phyloP scores from a whole-genome alignment of 1,140 invertebrate species.

The Brachionus calyciflorus region DNA sequence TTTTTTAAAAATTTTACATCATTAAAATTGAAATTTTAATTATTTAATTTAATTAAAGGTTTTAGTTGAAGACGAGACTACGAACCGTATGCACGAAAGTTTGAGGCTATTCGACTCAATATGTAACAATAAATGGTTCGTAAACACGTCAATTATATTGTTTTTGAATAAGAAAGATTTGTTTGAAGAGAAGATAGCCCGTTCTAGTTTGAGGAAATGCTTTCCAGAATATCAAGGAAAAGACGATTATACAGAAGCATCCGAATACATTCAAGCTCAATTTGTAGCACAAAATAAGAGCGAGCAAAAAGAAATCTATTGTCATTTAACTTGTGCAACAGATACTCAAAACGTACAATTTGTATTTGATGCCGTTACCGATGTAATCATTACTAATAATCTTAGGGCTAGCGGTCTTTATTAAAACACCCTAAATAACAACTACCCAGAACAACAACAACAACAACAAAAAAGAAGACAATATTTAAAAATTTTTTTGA shows the following conservation, averaged over 20 bases:
- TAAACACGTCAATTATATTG: conserved; percentile 50
- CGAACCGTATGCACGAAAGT: conserved; percentile 50
- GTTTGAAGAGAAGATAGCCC: conserved; percentile 50
- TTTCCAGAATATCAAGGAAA: conserved; percentile 48
- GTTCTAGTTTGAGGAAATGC: conserved; percentile 48
- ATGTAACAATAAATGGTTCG: conserved; percentile 51
- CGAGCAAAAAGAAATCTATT: conserved; percentile 51
- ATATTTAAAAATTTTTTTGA: neutral
- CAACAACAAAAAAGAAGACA: neutral
- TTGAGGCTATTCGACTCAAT: conserved; percentile 50
- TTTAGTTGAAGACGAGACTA: conserved; percentile 55
- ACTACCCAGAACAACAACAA: neutral
- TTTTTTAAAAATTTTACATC: no score
- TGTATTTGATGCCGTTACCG: conserved; percentile 84
- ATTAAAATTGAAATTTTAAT: no score
- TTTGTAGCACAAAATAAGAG: conserved; percentile 50
- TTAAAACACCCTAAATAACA: conserved; percentile 62
- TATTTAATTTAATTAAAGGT: conserved; percentile 14
- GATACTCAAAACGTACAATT: conserved; percentile 51
- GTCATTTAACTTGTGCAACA: conserved; percentile 51
- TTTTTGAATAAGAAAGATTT: conserved; percentile 53
- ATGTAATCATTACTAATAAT: conserved; percentile 99
- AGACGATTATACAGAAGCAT: conserved; percentile 49
- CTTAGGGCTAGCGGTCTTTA: conserved; percentile 95
- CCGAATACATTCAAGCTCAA: conserved; percentile 49